These are phyloP conservation scores for Mythimna impura DNA, from an alignment of 2,888 invertebrate species.

Conservation along the genomic window DNA sequence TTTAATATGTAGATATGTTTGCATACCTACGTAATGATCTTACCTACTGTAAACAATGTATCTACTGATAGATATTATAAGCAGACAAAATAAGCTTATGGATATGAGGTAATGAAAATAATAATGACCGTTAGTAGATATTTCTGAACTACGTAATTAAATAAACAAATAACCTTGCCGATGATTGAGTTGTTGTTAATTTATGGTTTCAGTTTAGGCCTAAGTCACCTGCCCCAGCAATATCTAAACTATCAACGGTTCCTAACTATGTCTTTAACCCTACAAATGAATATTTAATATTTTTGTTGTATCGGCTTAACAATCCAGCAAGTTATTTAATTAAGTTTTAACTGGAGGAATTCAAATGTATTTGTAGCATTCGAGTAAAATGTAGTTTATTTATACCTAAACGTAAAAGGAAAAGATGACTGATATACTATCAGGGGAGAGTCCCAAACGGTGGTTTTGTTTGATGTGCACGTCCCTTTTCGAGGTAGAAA, in stretches of 20 bases:
- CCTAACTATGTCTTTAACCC: slow-evolving; percentile 9
- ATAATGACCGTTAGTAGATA: background rate
- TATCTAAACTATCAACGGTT: slow-evolving; percentile 21
- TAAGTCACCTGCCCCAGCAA: slow-evolving; percentile 22
- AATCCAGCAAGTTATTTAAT: background rate
- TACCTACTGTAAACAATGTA: background rate
- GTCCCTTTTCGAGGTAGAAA: slow-evolving; percentile 58
- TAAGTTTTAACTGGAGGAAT: slow-evolving; percentile 2
- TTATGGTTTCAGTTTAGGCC: slow-evolving; percentile 48
- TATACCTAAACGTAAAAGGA: slow-evolving; percentile 36
- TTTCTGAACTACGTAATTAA: background rate
- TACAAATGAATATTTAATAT: slow-evolving; percentile 4
- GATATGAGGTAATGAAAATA: slow-evolving; percentile 1
- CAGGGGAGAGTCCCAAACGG: slow-evolving; percentile 53
- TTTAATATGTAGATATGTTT: slow-evolving; percentile 6
- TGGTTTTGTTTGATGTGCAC: slow-evolving; percentile 54
- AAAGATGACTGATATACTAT: slow-evolving; percentile 54
- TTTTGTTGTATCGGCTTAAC: slow-evolving; percentile 3
- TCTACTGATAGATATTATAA: background rate
- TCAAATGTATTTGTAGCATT: slow-evolving; percentile 15
- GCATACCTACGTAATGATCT: background rate
- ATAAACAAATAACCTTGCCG: slow-evolving; percentile 16
- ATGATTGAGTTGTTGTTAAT: slow-evolving; percentile 27
- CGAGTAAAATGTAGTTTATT: slow-evolving; percentile 39
- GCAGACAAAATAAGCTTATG: background rate